Base-by-base conservation (phyloP, 2,113 vertebrate genomes). In the Chaetura pelagica region DNA sequence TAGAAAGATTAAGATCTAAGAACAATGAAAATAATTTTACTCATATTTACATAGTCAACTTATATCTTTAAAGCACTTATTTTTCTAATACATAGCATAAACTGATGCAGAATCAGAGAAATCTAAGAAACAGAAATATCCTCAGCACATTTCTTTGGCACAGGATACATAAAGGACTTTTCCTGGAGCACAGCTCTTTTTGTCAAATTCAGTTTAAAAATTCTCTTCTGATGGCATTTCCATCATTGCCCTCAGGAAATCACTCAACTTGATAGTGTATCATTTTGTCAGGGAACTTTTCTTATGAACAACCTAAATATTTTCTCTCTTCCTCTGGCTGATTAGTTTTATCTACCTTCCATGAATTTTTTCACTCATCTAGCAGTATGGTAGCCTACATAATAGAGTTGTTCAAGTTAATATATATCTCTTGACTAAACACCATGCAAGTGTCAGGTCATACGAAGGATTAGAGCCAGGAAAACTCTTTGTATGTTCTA, bases 121-220 rank as follows among this genome's bases (percentile, higher is more conserved):
- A 81, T 46, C 40, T 76, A 85, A 87, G 71, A 82, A 72, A 85
- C 5, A 85, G 30, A 87, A 87, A 74, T 17, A 29, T 27, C 66
- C 22, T 93, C 67, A 93, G 63, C 84, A 89, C n/a, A 91, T 96
- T 95, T 91, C 44, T 93, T 85, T 83, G 87, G 67, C 67, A 62
- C 69, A 73, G 8, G n/a, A 57, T 59, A 23, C 6, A 20, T 13
- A 42, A 12, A 63, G 35, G 13, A 68, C 59, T 91, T 96, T 87
- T 97, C 84, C 91, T 83, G 71, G 62, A 93, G 89, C 58, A 74
- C 20, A 23, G 21, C 83, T 91, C 48, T 84, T 71, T 96, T 85
- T 80, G 93, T 96, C 84, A 89, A 66, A 24, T 66, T 69, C 38
- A 69, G 17, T 96, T 84, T 85, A 73, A 83, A 84, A 79, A 62